Evolutionary conservation across 1,140 invertebrate genomes (phyloP).

Genomic region (Ostrea edulis): DNA sequence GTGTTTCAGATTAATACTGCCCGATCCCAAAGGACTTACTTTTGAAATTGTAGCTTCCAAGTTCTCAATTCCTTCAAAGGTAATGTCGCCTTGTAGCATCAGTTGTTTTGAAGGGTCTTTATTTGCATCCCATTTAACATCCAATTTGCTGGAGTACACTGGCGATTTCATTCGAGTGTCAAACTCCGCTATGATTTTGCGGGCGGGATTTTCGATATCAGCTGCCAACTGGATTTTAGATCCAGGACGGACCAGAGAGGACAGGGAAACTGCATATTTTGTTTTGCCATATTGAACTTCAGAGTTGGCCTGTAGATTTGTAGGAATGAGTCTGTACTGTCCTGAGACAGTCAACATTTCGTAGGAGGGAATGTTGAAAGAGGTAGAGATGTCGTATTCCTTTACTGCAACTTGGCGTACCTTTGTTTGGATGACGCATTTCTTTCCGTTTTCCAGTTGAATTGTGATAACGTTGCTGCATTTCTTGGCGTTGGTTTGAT

Average conservation of each 20-base stretch:
- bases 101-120: slow-evolving; percentile 29
- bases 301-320: not conserved
- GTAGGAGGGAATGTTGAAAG: slow-evolving; percentile 1
- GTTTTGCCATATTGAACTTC: slow-evolving; percentile 15
- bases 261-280: not conserved
- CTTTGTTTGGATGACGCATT: not conserved
- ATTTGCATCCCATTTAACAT: slow-evolving; percentile 51
- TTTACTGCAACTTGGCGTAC: not conserved
- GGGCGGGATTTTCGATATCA: slow-evolving; percentile 19
- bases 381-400: slow-evolving; percentile 41
- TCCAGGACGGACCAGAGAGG: slow-evolving; percentile 28
- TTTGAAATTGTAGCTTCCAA: slow-evolving; percentile 30
- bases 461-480: slow-evolving; percentile 34
- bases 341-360: slow-evolving; percentile 7
- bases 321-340: not conserved
- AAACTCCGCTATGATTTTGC: slow-evolving; percentile 2
- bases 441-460: not conserved
- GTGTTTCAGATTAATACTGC: slow-evolving; percentile 45
- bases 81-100: slow-evolving; percentile 10
- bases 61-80: not conserved
- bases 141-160: not conserved
- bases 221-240: not conserved
- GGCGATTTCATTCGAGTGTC: slow-evolving; percentile 40
- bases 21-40: slow-evolving; percentile 11
- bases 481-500: slow-evolving; percentile 43